phyloP scores from a whole-genome alignment of 37 sponge, comb jelly and placozoan species.

The Amphimedon queenslandica region DNA sequence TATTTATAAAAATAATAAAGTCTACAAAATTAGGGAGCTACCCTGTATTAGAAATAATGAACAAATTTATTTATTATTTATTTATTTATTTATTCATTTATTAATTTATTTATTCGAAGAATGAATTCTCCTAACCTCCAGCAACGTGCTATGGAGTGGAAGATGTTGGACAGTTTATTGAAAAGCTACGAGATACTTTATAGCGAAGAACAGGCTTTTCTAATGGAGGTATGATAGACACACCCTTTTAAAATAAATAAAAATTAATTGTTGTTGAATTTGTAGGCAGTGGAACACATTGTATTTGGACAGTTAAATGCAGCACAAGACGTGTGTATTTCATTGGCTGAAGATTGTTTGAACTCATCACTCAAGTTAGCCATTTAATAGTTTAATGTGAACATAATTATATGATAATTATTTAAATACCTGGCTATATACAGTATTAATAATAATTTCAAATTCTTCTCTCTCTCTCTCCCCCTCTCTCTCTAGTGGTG shows the following conservation, averaged over 20 bases:
- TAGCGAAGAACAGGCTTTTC: conserved; percentile 41
- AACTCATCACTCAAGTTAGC: conserved; percentile 35
- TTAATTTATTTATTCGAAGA: conserved; percentile 10
- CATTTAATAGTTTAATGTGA: background rate
- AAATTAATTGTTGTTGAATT: too few species aligned
- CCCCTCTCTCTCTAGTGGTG: conserved; percentile 40
- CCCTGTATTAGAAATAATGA: too few species aligned
- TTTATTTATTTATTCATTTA: too few species aligned
- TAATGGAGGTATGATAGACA: conserved; percentile 36
- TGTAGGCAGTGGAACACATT: conserved; percentile 50
- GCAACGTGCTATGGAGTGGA: conserved; percentile 11
- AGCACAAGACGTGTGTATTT: conserved; percentile 31
- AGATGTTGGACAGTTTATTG: conserved; percentile 26
- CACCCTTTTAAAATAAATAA: too few species aligned
- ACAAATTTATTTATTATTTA: too few species aligned
- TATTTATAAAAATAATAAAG: too few species aligned
- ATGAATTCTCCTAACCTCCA: conserved; percentile 33
- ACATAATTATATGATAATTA: too few species aligned
- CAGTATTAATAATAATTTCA: too few species aligned
- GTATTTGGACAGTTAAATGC: conserved; percentile 51
- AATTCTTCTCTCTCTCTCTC: too few species aligned
- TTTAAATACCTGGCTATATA: too few species aligned
- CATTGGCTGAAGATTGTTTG: conserved; percentile 27
- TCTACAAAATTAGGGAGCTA: too few species aligned
- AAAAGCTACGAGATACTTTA: conserved; percentile 55